Evolutionary conservation across 2,797 vertebrate genomes (phyloP), one percentile per base, ranked within the genome.

Genomic region (Sternarchorhynchus goeldii): DNA sequence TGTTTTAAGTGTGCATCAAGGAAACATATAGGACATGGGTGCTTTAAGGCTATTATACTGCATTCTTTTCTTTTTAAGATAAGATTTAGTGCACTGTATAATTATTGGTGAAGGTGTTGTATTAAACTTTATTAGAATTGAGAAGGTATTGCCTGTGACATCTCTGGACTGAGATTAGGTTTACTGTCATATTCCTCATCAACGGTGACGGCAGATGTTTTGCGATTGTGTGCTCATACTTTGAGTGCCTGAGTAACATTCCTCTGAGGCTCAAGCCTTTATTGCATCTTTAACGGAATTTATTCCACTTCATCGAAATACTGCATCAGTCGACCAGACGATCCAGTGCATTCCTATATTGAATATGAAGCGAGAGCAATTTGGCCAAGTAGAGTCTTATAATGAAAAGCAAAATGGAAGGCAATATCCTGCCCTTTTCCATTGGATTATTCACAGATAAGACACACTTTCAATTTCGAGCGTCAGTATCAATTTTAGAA

Each of bases 281-380:
- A 70, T 57, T 70, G 32, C 17, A 4, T 32, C 29, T 70, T 34
- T 70, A 56, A 57, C 72, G 21, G n/a, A 65, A 72, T 79, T 67
- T 60, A 34, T 60, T 73, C 63, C 60, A 39, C 21, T 64, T 29
- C 31, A 60, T 55, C 41, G 41, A 41, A 62, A 74, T 18, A 10
- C 50, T 58, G 16, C 68, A 18, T 6, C 20, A 58, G 8, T 5
- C 36, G 66, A 36, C 50, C 10, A 4, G 39, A 8, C 29, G 4
- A 67, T 50, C 63, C 29, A 12, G 4, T 0, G 56, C 14, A 16
- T 31, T 41, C 45, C 10, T 39, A 31, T 10, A 21, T 21, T 41
- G 25, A 66, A 73, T 50, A 16, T 17, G 3, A 57, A 36, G 21
- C 5, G 39, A 60, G 21, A 79, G 31, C 70, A 41, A 32, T 64